These are phyloP conservation scores for Drosophila atroscutellata DNA, from an alignment of 2,888 invertebrate genomes.

Conservation along the genomic window DNA sequence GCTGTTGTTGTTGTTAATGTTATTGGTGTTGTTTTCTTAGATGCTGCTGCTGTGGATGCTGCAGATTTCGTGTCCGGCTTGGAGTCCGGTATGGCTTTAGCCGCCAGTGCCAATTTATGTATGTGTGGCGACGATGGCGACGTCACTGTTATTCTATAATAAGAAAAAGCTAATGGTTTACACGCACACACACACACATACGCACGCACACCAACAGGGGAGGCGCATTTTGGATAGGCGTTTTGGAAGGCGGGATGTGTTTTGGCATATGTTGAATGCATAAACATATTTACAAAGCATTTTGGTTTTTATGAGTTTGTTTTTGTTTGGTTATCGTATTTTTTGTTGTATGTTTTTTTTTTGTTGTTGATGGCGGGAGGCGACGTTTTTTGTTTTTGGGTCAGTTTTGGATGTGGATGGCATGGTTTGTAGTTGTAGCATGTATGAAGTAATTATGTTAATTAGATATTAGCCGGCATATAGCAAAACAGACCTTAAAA, in stretches of 20 bases:
- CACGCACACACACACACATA: conserved; percentile 74
- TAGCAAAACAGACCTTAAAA: conserved; percentile 75
- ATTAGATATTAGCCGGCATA: conserved; percentile 77
- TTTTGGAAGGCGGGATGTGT: conserved; percentile 58
- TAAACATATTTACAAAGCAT: conserved; percentile 70
- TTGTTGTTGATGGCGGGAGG: conserved; percentile 32
- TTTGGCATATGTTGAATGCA: conserved; percentile 59
- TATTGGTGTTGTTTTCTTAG: conserved; percentile 25
- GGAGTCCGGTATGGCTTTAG: conserved; percentile 65
- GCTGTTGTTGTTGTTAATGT: conserved; percentile 11
- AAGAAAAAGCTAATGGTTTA: conserved; percentile 84
- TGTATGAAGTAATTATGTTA: conserved; percentile 78
- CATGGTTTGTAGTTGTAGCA: conserved; percentile 67
- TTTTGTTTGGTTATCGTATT: conserved; percentile 16
- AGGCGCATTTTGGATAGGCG: conserved; percentile 43
- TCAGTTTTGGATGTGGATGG: conserved; percentile 72
- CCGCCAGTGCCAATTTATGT: conserved; percentile 76
- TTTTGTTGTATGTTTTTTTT: conserved; percentile 12
- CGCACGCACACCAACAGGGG: conserved; percentile 49
- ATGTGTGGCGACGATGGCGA: conserved; percentile 84
- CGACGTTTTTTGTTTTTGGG: conserved; percentile 50
- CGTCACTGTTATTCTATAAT: conserved; percentile 85
- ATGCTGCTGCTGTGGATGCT: conserved; percentile 25
- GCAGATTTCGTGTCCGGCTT: conserved; percentile 51
- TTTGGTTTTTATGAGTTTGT: conserved; percentile 58